Evolutionary conservation across 1,140 invertebrate genomes (phyloP).

Genomic region (Augochlora pura): DNA sequence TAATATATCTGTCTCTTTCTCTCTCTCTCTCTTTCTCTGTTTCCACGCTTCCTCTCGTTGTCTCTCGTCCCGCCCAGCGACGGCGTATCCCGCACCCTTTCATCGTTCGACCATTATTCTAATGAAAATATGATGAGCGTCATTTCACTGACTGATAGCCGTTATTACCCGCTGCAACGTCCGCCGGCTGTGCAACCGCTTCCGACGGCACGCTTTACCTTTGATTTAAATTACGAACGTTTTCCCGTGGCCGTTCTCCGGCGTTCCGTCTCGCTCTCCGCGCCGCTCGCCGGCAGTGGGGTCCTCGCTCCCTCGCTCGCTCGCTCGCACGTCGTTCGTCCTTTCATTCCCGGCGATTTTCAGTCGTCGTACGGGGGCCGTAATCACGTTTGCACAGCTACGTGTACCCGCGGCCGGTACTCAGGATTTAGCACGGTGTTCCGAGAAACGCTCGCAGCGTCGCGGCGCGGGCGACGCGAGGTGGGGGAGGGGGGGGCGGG

Average conservation of each 20-base stretch:
- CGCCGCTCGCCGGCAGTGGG: not conserved
- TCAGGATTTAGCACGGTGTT: constrained; percentile 38
- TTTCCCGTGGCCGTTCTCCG: constrained; percentile 41
- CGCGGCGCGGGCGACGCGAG: not conserved
- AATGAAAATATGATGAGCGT: constrained; percentile 69
- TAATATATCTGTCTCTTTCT: too few species aligned
- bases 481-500: too few species aligned
- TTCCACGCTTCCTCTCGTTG: not conserved
- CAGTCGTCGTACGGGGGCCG: constrained; percentile 36
- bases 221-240: constrained; percentile 67
- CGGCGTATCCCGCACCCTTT: constrained; percentile 10
- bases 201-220: constrained; percentile 52
- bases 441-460: not conserved
- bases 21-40: not conserved
- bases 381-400: constrained; percentile 50
- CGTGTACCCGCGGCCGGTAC: constrained; percentile 40
- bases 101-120: constrained; percentile 57
- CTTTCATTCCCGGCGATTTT: constrained; percentile 56
- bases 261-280: too few species aligned
- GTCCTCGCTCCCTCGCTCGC: not conserved
- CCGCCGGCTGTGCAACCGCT: constrained; percentile 50
- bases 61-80: not conserved
- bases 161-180: constrained; percentile 60
- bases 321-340: not conserved
- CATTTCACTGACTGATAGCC: constrained; percentile 64